These are phyloP conservation scores for Eutolmus rufibarbis DNA, from an alignment of 2,888 invertebrate species.

Conservation along the genomic window DNA sequence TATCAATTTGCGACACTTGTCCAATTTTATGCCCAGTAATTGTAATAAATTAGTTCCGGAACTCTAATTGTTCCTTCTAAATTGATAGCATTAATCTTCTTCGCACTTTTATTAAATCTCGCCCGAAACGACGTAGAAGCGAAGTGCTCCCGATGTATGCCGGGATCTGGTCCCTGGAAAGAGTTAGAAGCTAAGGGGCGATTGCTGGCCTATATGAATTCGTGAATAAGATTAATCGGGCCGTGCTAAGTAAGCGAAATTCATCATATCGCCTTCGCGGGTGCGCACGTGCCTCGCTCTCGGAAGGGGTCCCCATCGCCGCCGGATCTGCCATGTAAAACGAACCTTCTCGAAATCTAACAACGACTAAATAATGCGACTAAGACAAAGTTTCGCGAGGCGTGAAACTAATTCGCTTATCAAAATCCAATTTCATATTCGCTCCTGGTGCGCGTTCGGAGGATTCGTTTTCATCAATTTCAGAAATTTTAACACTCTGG, in stretches of 20 bases:
- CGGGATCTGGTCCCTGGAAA: neutral
- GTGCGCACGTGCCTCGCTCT: neutral
- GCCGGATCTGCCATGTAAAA: neutral
- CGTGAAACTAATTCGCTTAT: constrained; percentile 25
- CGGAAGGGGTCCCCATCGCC: neutral
- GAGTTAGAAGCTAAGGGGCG: constrained; percentile 7
- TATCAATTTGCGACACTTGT: constrained; percentile 30
- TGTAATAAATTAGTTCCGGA: constrained; percentile 36
- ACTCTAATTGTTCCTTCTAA: constrained; percentile 26
- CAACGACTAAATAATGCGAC: neutral
- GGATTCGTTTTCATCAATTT: constrained; percentile 19
- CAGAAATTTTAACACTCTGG: neutral
- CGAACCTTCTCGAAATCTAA: neutral
- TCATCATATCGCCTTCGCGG: neutral
- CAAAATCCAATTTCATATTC: constrained; percentile 26
- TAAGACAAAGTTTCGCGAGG: constrained; percentile 11
- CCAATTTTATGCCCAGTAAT: constrained; percentile 30
- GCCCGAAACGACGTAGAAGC: neutral
- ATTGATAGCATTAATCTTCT: constrained; percentile 34
- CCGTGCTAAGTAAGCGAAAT: neutral
- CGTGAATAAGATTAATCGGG: constrained; percentile 31
- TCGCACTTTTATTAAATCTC: constrained; percentile 37
- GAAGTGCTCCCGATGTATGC: neutral
- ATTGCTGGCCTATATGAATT: constrained; percentile 1
- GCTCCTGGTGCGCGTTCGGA: constrained; percentile 5